Evolutionary conservation across 1,140 invertebrate species (phyloP), one percentile per base, ranked within the genome.

Genomic region (Cydia strobilella): DNA sequence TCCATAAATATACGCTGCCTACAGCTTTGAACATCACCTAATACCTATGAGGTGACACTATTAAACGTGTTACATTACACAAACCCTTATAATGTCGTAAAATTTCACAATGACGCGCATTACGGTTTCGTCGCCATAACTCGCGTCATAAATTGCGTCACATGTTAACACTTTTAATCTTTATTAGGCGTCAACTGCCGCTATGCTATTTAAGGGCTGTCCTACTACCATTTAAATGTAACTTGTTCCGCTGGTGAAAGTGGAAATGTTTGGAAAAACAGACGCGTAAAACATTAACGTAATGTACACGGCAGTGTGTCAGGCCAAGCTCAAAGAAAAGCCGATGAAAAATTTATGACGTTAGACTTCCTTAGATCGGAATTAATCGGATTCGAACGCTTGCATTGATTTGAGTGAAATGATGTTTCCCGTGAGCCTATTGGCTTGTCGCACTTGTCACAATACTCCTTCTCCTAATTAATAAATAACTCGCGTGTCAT

Each of bases 61-160:
- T 48, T 0, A 48, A 59, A 59, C 54, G 5, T 23, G 54, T 23
- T 59, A 59, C 54, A 59, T 23, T 59, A 23, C 20, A 54, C 51
- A 23, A 23, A 59, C 20, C 54, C 54, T 23, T 59, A 10, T 59
- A 59, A 23, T 7, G 54, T 23, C 54, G 20, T 23, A 3, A 23
- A 59, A 59, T 59, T 59, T 59, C 54, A 59, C 54, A 59, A 59
- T 23, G 20, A 20, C 18, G 54, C 51, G 7, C 45, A 23, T 59
- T 59, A 59, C 51, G 15, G 54, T 59, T 20, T 59, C 54, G 15
- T 59, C 54, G 54, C 54, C 20, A 23, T 59, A 59, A 59, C 18
- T 10, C 45, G 0, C 13, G 9, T 10, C 54, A 10, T 59, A 59
- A 23, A 59, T 59, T 59, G 20, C 54, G 54, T 59, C 54, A 59